phyloP scores from a whole-genome alignment of 2,797 vertebrate genomes.

The Melanotaenia pygmaea region DNA sequence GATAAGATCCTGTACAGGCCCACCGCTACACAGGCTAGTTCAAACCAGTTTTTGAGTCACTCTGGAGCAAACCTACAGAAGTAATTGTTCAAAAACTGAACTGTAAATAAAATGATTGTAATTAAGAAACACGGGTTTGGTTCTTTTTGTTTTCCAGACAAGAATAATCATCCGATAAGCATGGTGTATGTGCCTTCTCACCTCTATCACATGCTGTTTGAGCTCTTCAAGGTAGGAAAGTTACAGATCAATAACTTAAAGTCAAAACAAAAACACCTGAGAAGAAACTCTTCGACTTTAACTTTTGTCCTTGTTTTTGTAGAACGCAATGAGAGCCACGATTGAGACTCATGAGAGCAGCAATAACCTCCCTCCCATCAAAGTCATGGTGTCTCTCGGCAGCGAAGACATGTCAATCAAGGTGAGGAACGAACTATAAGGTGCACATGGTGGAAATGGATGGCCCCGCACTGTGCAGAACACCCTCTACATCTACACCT shows the following conservation, averaged over 20 bases:
- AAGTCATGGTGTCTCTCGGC: conserved; percentile 91
- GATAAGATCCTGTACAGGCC: neutral
- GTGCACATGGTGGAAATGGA: too few species aligned
- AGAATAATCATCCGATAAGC: conserved; percentile 82
- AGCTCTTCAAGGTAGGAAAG: conserved; percentile 92
- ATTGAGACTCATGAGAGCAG: conserved; percentile 90
- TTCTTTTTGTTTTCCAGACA: conserved; percentile 70
- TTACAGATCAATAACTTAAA: neutral
- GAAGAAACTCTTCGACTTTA: neutral
- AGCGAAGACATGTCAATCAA: conserved; percentile 94
- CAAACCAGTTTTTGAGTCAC: neutral
- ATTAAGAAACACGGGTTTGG: neutral
- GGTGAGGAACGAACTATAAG: conserved; percentile 60
- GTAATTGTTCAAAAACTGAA: too few species aligned
- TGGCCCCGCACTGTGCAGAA: too few species aligned
- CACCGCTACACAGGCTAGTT: rapidly evolving
- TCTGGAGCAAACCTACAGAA: neutral
- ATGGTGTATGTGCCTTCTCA: conserved; percentile 96
- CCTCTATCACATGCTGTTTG: conserved; percentile 97
- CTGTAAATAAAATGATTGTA: neutral
- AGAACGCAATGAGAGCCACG: conserved; percentile 96
- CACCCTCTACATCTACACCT: neutral
- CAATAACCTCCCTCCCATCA: conserved; percentile 84
- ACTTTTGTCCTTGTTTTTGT: neutral
- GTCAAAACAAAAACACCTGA: neutral